Evolutionary conservation across 2,888 invertebrate genomes (phyloP).

Genomic region (Cephus pygmeus): DNA sequence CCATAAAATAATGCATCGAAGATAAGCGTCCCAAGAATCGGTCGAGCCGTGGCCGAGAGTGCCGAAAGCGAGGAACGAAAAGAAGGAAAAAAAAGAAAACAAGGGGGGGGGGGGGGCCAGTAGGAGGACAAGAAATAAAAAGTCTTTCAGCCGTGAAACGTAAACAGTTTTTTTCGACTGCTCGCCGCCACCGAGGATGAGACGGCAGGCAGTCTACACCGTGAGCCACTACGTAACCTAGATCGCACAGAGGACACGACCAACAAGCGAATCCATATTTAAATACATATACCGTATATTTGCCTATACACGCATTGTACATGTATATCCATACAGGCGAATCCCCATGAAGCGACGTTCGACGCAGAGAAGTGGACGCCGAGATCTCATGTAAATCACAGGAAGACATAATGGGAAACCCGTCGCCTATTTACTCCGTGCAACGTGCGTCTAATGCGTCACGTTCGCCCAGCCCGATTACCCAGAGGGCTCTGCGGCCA

Average conservation of each 20-base stretch:
- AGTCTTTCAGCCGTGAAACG: background rate
- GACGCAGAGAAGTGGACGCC: slow-evolving; percentile 41
- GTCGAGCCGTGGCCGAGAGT: background rate
- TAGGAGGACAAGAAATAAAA: background rate
- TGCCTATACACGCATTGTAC: slow-evolving; percentile 13
- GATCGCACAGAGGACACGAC: background rate
- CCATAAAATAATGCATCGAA: no score
- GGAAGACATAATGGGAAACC: slow-evolving; percentile 44
- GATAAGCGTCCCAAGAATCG: no score
- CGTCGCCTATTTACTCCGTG: slow-evolving; percentile 47
- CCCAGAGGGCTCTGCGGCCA: background rate
- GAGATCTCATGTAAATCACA: slow-evolving; percentile 58
- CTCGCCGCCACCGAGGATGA: background rate
- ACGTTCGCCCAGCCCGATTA: slow-evolving; percentile 8
- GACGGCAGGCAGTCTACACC: background rate
- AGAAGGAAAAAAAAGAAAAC: no score
- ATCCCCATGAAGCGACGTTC: no score
- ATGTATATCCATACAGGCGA: slow-evolving; percentile 14
- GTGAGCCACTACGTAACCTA: background rate
- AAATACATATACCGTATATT: slow-evolving; percentile 11
- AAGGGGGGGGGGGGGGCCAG: no score
- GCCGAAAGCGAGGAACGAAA: background rate
- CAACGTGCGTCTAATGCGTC: slow-evolving; percentile 36
- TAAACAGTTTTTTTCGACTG: background rate
- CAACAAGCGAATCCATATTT: background rate